Percentiles rank a stretch among this genome's conserved stretches.
These are phyloP conservation scores for Apodemus sylvaticus DNA, from an alignment of 2,113 vertebrate species.

Conservation along the genomic window DNA sequence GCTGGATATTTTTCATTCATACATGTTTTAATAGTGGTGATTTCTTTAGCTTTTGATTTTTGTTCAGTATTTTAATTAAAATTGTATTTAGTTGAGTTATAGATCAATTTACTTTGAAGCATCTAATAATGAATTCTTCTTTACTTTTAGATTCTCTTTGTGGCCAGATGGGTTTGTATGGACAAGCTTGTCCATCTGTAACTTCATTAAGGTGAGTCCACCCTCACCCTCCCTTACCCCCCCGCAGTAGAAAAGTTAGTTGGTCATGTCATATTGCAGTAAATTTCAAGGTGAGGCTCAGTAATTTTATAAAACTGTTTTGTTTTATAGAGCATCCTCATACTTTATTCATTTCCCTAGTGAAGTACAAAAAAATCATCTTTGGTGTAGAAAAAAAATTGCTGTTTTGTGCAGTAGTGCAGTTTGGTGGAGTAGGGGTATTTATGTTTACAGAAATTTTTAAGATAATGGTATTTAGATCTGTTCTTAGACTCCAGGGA, in stretches of 20 bases:
- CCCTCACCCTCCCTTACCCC: neutral
- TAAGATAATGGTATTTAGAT: constrained; percentile 29
- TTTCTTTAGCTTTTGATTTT: constrained; percentile 45
- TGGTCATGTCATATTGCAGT: constrained; percentile 28
- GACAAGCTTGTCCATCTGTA: constrained; percentile 82
- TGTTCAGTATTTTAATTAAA: constrained; percentile 58
- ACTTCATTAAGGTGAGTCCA: constrained; percentile 80
- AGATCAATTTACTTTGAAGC: constrained; percentile 52
- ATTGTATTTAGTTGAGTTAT: neutral
- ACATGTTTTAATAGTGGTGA: constrained; percentile 14
- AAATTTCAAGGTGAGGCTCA: constrained; percentile 2
- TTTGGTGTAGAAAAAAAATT: neutral
- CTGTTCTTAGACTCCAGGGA: constrained; percentile 3
- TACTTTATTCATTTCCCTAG: neutral
- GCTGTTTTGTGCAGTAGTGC: constrained; percentile 33
- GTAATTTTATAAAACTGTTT: neutral
- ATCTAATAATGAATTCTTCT: constrained; percentile 60
- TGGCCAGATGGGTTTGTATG: constrained; percentile 84
- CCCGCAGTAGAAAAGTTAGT: constrained; percentile 38
- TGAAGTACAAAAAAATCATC: neutral
- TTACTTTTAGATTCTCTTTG: constrained; percentile 79
- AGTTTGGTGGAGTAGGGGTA: neutral
- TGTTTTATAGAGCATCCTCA: neutral
- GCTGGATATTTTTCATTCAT: constrained; percentile 49
- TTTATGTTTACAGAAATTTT: constrained; percentile 43